Conservation (phyloP, 2,113 vertebrate genomes). For the Phalacrocorax brasilianus region DNA sequence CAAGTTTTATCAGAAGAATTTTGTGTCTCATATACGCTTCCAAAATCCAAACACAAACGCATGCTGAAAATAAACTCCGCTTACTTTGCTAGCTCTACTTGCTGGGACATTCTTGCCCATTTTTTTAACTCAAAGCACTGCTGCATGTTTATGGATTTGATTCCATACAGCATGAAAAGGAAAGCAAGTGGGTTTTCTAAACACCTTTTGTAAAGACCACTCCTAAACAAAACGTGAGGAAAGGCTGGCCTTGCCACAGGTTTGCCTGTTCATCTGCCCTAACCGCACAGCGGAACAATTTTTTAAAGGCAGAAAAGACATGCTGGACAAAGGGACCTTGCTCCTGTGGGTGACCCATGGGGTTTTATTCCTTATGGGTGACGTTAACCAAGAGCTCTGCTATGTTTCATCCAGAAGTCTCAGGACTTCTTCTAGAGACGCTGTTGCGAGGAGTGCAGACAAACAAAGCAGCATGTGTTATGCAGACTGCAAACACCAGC, state of each 20-base stretch:
- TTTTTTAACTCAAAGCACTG: not conserved
- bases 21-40: not conserved
- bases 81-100: not conserved
- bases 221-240: not conserved
- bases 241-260: not conserved
- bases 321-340: not conserved
- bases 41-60: not conserved
- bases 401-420: not conserved
- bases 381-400: not conserved
- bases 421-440: not conserved
- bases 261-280: not conserved
- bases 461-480: not conserved
- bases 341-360: not conserved
- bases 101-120: not conserved
- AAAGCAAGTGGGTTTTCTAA: not conserved
- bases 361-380: not conserved
- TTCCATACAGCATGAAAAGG: not conserved
- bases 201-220: not conserved
- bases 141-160: not conserved
- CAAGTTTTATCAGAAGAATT: constrained; percentile 4
- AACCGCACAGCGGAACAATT: not conserved
- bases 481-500: not conserved
- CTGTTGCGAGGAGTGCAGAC: not conserved
- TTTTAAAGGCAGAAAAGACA: not conserved
- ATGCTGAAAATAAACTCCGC: not conserved